Conservation (phyloP, 2,888 invertebrate species). For the Criorhina ranunculi region DNA sequence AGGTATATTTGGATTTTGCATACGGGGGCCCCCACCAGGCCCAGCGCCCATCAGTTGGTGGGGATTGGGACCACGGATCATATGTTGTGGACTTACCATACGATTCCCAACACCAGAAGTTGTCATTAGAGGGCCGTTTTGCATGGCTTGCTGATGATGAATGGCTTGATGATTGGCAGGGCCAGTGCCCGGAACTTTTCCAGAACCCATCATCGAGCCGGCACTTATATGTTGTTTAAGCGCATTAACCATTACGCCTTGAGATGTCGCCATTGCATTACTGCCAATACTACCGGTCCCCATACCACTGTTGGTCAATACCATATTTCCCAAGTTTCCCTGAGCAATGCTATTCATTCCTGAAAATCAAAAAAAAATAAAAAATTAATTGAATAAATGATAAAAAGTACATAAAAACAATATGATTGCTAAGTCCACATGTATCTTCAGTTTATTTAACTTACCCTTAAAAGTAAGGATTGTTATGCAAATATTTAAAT, state of each 20-base stretch:
- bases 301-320: slow-evolving; percentile 92
- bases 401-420: not conserved
- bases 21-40: slow-evolving; percentile 85
- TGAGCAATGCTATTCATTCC: slow-evolving; percentile 88
- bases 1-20: slow-evolving; percentile 86
- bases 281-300: slow-evolving; percentile 86
- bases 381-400: slow-evolving; percentile 4
- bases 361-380: slow-evolving; percentile 78
- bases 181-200: slow-evolving; percentile 78
- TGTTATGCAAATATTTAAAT: too few species aligned
- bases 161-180: slow-evolving; percentile 82
- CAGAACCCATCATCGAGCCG: slow-evolving; percentile 83
- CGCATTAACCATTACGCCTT: slow-evolving; percentile 90
- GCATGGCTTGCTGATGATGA: slow-evolving; percentile 88
- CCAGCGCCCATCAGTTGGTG: slow-evolving; percentile 84
- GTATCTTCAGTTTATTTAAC: too few species aligned
- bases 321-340: slow-evolving; percentile 89
- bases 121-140: slow-evolving; percentile 91
- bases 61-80: slow-evolving; percentile 83
- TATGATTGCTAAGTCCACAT: not conserved
- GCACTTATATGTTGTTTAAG: slow-evolving; percentile 90
- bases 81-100: slow-evolving; percentile 83
- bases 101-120: slow-evolving; percentile 80
- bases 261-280: slow-evolving; percentile 86
- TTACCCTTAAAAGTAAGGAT: too few species aligned